A percentile compares a stretch with the other conserved stretches of the same genome.
Conservation (phyloP, 2,888 invertebrate genomes). For the Dynastes hyllus region DNA sequence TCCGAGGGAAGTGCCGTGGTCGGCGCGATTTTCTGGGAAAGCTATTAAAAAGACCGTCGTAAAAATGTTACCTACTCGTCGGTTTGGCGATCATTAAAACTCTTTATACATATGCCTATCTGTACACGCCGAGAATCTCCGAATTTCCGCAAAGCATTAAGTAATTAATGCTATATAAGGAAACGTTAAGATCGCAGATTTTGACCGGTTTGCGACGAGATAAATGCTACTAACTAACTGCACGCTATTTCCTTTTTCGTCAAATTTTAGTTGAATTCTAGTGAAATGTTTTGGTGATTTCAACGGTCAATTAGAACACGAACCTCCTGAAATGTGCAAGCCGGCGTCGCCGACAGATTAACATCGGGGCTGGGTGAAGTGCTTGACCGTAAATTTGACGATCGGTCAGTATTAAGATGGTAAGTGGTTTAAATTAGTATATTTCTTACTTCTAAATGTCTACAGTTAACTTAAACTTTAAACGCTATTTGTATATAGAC, state of each 20-base stretch:
- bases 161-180: conserved; percentile 35
- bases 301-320: conserved; percentile 16
- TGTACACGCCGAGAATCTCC: background rate
- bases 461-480: background rate
- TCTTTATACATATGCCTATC: background rate
- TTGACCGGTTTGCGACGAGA: conserved; percentile 1
- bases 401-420: conserved; percentile 1
- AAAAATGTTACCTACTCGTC: conserved; percentile 28
- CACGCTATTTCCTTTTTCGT: background rate
- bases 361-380: background rate
- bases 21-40: conserved; percentile 39
- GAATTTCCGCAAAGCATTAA: conserved; percentile 25
- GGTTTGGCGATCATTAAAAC: conserved; percentile 27
- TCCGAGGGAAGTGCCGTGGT: conserved; percentile 4
- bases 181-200: conserved; percentile 12
- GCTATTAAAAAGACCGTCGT: conserved; percentile 39
- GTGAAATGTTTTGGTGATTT: conserved; percentile 39
- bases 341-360: no score
- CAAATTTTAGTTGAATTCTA: conserved; percentile 9
- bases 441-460: background rate
- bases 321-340: conserved; percentile 9
- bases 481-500: no score
- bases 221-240: background rate
- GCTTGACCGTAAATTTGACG: background rate
- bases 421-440: conserved; percentile 12